Base-by-base conservation (phyloP, 1,140 invertebrate genomes). In the Tetraneura akinire region DNA sequence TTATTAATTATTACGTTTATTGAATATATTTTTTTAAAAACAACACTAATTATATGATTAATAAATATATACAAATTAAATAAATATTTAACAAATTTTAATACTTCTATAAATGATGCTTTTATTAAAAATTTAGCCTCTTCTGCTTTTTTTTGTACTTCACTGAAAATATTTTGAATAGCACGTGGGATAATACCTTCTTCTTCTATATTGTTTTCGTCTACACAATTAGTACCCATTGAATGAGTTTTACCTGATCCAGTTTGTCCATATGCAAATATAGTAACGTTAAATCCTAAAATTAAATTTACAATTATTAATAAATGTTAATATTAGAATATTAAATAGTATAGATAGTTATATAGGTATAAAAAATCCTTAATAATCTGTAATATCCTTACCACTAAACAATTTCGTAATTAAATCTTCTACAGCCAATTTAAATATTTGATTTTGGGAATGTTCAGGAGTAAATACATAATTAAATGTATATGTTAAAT, bases 221-320 rank as follows among this genome's bases (percentile, higher is more conserved):
- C 89, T 47, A 86, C 86, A 81, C 91, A 93, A 81, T 90, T 89
- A 0, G 95, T 96, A 3, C 95, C 95, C 95, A 98, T 97, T 0
- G 94, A 93, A 86, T 92, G 91, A 0, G 95, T 98, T 86, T 97
- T 98, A 0, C 96, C 95, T 82, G 94, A 95, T 11, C 95, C 95
- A 4, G 96, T 98, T 86, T 97, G 96, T 1, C 96, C 96, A 87
- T 98, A 98, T 0, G 96, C 96, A 51, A 96, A 84, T 82, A 96
- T 93, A 18, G 96, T 98, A 1, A 96, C 91, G 89, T 98, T 98
- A 84, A 94, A 96, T 9, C 93, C 92, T 92, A 82, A 76, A 84
- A 84, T 83, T 21, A 62, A 45, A 60, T 71, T 49, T 8, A 37
- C 3, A 3, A 37, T 37, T 1, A 70, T 9, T 42, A 37, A 37